Base-by-base conservation (phyloP, 37 sponge, comb jelly and placozoan genomes). In the Beroe ovata region DNA sequence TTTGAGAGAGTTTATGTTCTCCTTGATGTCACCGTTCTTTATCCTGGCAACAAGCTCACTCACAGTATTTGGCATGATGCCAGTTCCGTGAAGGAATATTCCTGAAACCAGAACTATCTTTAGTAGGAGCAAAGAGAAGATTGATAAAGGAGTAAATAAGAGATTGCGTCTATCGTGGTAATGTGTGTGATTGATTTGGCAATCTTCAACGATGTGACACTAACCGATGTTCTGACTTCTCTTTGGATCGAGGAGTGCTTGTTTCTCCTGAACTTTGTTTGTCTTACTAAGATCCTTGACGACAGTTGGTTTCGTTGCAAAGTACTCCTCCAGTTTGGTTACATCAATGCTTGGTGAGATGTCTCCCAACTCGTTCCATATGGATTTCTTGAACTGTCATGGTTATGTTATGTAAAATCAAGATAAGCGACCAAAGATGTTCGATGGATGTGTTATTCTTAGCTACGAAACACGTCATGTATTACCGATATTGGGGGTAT, bases 61-160 rank as follows among this genome's bases (percentile, higher is more conserved):
- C 1, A 77, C 33, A 0, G 54, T 36, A 14, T 16, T 23, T 36
- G 84, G 84, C 54, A 32, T 19, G 20, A 77, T 42, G 8, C 36
- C 26, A 21, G 84, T 42, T 18, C 84, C 84, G 84, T 77, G 84
- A n/a, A 77, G 84, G 84, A 77, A 77, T 11, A 77, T 77, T 6
- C 84, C 84, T 77, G 84, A 42, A 28, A 35, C 6, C 20, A 16
- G 21, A 62, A 23, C 22, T 62, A 62, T 20, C 29, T n/a, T n/a
- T n/a, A n/a, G n/a, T n/a, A n/a, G n/a, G n/a, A n/a, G n/a, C n/a
- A n/a, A n/a, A n/a, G n/a, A n/a, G n/a, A n/a, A n/a, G n/a, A n/a
- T n/a, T n/a, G n/a, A n/a, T n/a, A n/a, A n/a, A n/a, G n/a, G n/a
- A n/a, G n/a, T n/a, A n/a, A n/a, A n/a, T n/a, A n/a, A n/a, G n/a